These are phyloP conservation scores for Plumapathes pennacea DNA, from an alignment of 92 coral and sea anemone species.

Conservation along the genomic window DNA sequence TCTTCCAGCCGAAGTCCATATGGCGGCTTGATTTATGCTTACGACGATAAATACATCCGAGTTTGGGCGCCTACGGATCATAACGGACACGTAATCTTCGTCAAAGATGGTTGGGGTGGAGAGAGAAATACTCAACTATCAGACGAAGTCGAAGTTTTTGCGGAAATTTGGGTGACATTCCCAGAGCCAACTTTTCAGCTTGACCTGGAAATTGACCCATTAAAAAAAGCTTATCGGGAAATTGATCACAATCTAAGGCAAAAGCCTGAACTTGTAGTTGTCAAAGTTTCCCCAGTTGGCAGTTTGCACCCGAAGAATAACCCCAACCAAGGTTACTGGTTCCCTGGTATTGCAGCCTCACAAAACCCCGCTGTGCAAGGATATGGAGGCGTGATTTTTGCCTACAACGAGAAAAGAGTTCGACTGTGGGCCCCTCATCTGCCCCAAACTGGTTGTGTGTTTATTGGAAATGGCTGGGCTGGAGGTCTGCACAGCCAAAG, in stretches of 20 bases:
- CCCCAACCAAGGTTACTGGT: constrained; percentile 91
- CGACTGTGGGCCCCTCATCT: constrained; percentile 84
- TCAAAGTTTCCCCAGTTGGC: constrained; percentile 58
- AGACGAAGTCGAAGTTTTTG: constrained; percentile 74
- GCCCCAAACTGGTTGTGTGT: constrained; percentile 75
- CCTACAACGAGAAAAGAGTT: constrained; percentile 73
- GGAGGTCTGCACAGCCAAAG: constrained; percentile 56
- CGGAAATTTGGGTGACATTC: constrained; percentile 84
- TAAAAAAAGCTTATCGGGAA: constrained; percentile 27
- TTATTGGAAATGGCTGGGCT: constrained; percentile 80
- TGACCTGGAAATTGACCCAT: constrained; percentile 52
- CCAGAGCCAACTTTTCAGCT: constrained; percentile 87
- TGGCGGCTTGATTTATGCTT: constrained; percentile 92
- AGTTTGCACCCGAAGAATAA: constrained; percentile 13
- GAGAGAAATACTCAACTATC: constrained; percentile 43
- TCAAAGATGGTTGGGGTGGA: constrained; percentile 95
- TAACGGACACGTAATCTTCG: constrained; percentile 70
- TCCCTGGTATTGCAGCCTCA: constrained; percentile 71
- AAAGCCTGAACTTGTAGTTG: constrained; percentile 82
- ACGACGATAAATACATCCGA: constrained; percentile 76
- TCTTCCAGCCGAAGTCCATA: constrained; percentile 59
- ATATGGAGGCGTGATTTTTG: constrained; percentile 95
- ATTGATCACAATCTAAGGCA: constrained; percentile 75
- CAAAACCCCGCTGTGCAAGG: constrained; percentile 69
- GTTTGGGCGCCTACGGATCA: constrained; percentile 90